Evolutionary conservation across 2,888 invertebrate genomes (phyloP).

Genomic region (Pimpla rufipes): DNA sequence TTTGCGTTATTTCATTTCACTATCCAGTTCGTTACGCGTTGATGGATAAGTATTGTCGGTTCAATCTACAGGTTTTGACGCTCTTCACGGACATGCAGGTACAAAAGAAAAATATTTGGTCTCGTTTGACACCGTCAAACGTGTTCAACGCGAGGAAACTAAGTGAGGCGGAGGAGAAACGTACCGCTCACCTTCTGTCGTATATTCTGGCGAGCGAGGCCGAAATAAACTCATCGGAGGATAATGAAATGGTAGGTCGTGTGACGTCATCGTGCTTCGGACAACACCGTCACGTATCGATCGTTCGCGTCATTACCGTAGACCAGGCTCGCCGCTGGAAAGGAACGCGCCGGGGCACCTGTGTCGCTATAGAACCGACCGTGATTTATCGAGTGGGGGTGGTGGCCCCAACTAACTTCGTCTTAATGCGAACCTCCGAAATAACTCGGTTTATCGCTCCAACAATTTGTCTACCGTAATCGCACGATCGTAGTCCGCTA

Average conservation of each 20-base stretch:
- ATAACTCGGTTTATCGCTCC: conserved; percentile 65
- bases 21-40: background rate
- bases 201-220: background rate
- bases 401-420: conserved; percentile 71
- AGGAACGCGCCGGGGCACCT: conserved; percentile 17
- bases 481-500: conserved; percentile 27
- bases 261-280: conserved; percentile 56
- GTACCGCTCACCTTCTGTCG: background rate
- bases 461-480: conserved; percentile 70
- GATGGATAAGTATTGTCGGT: background rate
- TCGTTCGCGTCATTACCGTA: conserved; percentile 68
- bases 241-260: conserved; percentile 23
- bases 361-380: conserved; percentile 32
- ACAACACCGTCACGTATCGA: conserved; percentile 71
- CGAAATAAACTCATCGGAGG: background rate
- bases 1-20: no score
- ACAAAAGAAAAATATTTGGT: background rate
- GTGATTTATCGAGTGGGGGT: conserved; percentile 73
- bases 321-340: conserved; percentile 44
- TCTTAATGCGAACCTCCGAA: conserved; percentile 68
- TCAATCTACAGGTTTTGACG: no score
- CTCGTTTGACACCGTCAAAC: background rate
- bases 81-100: background rate
- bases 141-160: background rate
- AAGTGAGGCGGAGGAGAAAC: background rate